Evolutionary conservation across 2,888 invertebrate genomes (phyloP).

Genomic region (Papilio protenor): DNA sequence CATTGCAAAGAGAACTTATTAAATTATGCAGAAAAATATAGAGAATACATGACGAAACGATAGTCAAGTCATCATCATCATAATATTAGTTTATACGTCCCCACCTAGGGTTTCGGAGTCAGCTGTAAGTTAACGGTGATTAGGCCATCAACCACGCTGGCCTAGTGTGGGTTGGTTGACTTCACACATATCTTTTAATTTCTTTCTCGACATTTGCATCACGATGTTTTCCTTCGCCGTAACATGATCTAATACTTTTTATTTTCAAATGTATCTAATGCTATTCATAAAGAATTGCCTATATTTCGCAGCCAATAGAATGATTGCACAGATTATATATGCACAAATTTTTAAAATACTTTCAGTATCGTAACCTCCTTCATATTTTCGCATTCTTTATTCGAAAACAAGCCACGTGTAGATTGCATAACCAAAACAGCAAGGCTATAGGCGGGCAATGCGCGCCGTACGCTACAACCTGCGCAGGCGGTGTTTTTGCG

Average conservation of each 20-base stretch:
- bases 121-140: too few relatives aligned
- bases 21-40: neutral
- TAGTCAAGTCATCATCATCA: too few relatives aligned
- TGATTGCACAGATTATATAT: neutral
- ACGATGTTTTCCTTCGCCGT: too few relatives aligned
- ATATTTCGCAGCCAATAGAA: neutral
- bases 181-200: too few relatives aligned
- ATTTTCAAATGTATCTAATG: too few relatives aligned
- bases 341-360: neutral
- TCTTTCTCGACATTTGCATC: too few relatives aligned
- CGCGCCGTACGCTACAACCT: conserved; percentile 58
- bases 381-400: conserved; percentile 18
- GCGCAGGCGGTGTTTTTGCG: conserved; percentile 65
- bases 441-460: conserved; percentile 18
- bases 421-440: conserved; percentile 47
- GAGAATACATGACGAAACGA: neutral
- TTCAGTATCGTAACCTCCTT: neutral
- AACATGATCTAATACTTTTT: too few relatives aligned
- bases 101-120: too few relatives aligned
- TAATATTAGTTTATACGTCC: too few relatives aligned
- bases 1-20: neutral
- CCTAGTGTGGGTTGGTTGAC: too few relatives aligned
- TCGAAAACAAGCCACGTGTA: conserved; percentile 42
- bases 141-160: too few relatives aligned
- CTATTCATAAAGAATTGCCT: too few relatives aligned